A percentile compares a stretch with the other conserved stretches of the same genome.
These are phyloP conservation scores for Columba janthina DNA, from an alignment of 2,113 vertebrate genomes.

Conservation along the genomic window DNA sequence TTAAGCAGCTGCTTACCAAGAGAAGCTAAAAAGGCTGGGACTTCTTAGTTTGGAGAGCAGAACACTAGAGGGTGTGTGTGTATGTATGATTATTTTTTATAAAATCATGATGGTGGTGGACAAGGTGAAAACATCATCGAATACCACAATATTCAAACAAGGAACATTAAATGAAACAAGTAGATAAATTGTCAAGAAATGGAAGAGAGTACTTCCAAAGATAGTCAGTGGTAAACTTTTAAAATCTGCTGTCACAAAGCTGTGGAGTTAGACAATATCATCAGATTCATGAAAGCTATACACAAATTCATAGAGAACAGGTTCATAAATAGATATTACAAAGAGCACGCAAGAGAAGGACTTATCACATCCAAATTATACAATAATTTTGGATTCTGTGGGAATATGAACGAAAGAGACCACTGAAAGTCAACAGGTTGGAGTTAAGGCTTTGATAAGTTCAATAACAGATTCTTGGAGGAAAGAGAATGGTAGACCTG, in stretches of 20 bases:
- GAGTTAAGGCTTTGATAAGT: neutral
- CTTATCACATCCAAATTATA: neutral
- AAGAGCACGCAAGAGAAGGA: neutral
- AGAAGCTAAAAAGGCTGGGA: neutral
- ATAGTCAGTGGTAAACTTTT: neutral
- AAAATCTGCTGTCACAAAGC: neutral
- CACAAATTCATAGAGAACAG: neutral
- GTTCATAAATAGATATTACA: neutral
- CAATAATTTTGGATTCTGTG: neutral
- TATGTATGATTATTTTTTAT: neutral
- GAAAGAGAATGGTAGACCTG: neutral
- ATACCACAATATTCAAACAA: neutral
- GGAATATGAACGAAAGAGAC: neutral
- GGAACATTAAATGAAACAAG: neutral
- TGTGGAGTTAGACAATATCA: neutral
- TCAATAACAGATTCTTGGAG: neutral
- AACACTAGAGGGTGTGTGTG: neutral
- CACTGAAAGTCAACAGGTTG: neutral
- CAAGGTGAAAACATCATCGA: neutral
- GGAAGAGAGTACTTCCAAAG: neutral
- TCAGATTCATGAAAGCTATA: neutral
- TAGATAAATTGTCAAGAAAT: neutral
- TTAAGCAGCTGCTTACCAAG: neutral
- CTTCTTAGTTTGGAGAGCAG: neutral
- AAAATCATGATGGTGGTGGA: neutral